Base-by-base conservation (phyloP, 2,888 invertebrate genomes). In the Drosophila recens region DNA sequence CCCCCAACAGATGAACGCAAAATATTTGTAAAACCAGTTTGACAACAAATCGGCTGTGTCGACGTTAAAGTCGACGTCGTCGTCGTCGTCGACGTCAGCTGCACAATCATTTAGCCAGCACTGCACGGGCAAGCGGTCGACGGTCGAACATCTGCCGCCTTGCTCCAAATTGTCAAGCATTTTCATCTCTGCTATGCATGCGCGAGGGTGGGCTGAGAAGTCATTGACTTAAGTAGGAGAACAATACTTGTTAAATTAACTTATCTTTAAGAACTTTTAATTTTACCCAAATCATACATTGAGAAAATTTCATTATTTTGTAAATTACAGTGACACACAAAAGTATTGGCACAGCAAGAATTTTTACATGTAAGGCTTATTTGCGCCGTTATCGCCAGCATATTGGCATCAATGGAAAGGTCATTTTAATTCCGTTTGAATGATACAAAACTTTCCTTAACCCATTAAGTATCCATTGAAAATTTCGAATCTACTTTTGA, bases 11-110 rank as follows among this genome's bases (percentile, higher is more conserved):
- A 84, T 84, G 87, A 80, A 88, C 89, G 87, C 79, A 75, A 89
- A 89, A 87, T 87, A 89, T 87, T 89, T 87, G 85, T 85, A 76
- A 87, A 87, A 87, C 86, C 86, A 87, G 86, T 87, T 87, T 87
- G 86, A 87, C 86, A 87, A 87, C 86, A 89, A 87, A 87, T 87
- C 86, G 87, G 78, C 83, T 80, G 63, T 82, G 83, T 68, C 75
- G 87, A 72, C 82, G 66, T 67, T 64, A 53, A 53, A 69, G 71
- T 30, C 46, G 51, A 46, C 61, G 64, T 67, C 70, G 53, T 23
- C 38, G 67, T 43, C 53, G 40, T 45, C 45, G 38, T 63, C 53
- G 54, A 73, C 82, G 79, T 67, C 65, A 79, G 62, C 79, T 81
- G 82, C 87, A 82, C 81, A 87, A 81, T 78, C 84, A 81, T 67